phyloP scores from a whole-genome alignment of 1,140 invertebrate species.

The Pomacea maculata region DNA sequence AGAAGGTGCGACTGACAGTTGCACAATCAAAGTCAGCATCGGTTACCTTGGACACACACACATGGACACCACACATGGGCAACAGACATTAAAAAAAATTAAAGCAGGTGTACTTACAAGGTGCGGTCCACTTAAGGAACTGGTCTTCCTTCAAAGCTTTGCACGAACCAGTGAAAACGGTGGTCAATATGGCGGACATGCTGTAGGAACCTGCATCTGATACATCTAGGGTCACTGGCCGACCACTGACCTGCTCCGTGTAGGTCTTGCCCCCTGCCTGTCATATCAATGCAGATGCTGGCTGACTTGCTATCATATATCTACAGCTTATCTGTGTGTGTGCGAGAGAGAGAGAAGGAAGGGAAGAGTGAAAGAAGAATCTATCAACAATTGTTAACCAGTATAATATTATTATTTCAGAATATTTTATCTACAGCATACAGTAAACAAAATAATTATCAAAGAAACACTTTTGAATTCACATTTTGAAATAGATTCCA shows the following conservation, averaged over 20 bases:
- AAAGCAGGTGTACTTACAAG: not conserved
- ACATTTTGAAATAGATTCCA: not conserved
- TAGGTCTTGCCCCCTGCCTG: conserved; percentile 7
- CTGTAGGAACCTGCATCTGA: not conserved
- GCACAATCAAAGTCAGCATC: no score
- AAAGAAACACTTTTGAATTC: not conserved
- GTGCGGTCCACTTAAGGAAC: not conserved
- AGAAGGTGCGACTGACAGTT: not conserved
- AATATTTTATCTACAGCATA: not conserved
- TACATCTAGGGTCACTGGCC: not conserved
- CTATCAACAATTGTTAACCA: not conserved
- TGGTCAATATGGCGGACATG: not conserved
- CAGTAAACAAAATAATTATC: not conserved
- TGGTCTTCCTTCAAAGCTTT: not conserved
- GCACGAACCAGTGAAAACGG: not conserved
- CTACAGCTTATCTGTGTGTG: not conserved
- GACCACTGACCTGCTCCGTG: conserved; percentile 1
- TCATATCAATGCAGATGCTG: not conserved
- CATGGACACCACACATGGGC: not conserved
- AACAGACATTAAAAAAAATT: no score
- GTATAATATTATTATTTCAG: not conserved
- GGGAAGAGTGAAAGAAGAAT: not conserved
- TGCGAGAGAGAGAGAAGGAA: not conserved
- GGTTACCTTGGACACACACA: not conserved
- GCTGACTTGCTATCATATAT: no score